Conservation (phyloP, 2,888 invertebrate genomes). For the Pterobdella sp. region DNA sequence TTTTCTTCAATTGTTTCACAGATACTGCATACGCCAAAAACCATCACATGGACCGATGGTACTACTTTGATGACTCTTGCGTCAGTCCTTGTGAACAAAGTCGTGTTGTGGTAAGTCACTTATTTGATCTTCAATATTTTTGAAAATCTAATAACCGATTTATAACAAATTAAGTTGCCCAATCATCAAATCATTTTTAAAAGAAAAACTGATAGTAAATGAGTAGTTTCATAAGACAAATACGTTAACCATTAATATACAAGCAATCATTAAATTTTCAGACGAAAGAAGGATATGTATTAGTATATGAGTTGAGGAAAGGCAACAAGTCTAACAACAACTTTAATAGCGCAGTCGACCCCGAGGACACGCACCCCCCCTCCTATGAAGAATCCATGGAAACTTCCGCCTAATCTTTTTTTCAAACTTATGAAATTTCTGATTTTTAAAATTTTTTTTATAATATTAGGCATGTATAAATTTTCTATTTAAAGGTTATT, state of each 20-base stretch:
- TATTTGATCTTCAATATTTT: neutral
- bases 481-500: neutral
- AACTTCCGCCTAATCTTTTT: neutral
- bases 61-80: conserved; percentile 55
- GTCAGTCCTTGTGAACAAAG: conserved; percentile 51
- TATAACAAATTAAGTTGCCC: no score
- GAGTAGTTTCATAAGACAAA: neutral
- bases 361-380: neutral
- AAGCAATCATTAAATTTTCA: conserved; percentile 36
- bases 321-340: conserved; percentile 10
- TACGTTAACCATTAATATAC: neutral
- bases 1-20: conserved; percentile 36
- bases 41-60: conserved; percentile 52
- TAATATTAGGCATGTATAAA: neutral
- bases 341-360: neutral
- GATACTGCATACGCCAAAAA: conserved; percentile 56
- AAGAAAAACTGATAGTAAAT: no score
- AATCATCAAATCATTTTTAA: no score
- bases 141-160: neutral
- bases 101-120: conserved; percentile 51
- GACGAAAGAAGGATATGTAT: conserved; percentile 55
- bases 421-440: neutral
- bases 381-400: neutral
- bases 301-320: conserved; percentile 52
- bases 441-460: neutral